Evolutionary conservation across 37 sponge, comb jelly and placozoan genomes (phyloP).

Genomic region (Spongilla lacustris): DNA sequence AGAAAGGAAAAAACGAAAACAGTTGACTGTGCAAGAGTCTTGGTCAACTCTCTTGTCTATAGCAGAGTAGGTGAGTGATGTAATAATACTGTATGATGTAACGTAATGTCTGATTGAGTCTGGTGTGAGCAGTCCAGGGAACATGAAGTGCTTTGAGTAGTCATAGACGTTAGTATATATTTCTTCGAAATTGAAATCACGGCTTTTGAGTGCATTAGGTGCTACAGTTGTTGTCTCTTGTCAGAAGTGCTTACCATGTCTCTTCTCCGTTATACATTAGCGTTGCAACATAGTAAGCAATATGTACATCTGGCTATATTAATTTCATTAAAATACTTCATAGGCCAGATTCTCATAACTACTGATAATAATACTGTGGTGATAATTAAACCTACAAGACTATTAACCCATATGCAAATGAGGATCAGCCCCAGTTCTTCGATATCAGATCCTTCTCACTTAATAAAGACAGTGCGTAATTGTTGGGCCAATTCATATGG

Average conservation of each 20-base stretch:
- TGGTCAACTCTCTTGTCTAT: neutral
- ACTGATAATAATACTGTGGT: no score
- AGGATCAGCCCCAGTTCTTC: slow-evolving; percentile 4
- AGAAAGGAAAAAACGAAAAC: neutral
- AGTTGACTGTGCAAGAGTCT: neutral
- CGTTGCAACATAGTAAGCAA: neutral
- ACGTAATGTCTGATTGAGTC: no score
- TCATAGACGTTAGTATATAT: neutral
- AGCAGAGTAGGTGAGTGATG: neutral
- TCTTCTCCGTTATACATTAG: neutral
- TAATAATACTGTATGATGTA: no score
- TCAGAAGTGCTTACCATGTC: neutral
- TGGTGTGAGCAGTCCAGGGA: neutral
- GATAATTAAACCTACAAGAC: no score
- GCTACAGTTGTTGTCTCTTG: neutral
- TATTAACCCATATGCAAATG: neutral
- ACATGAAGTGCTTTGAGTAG: neutral
- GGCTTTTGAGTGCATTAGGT: neutral
- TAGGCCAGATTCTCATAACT: no score
- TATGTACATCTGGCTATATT: neutral
- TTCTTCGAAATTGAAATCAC: neutral
- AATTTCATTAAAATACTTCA: neutral
- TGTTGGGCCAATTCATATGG: slow-evolving; percentile 29
- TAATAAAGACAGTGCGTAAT: slow-evolving; percentile 24
- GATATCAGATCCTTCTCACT: neutral